Evolutionary conservation across 2,888 invertebrate species (phyloP).

Genomic region (Agrotis puta): DNA sequence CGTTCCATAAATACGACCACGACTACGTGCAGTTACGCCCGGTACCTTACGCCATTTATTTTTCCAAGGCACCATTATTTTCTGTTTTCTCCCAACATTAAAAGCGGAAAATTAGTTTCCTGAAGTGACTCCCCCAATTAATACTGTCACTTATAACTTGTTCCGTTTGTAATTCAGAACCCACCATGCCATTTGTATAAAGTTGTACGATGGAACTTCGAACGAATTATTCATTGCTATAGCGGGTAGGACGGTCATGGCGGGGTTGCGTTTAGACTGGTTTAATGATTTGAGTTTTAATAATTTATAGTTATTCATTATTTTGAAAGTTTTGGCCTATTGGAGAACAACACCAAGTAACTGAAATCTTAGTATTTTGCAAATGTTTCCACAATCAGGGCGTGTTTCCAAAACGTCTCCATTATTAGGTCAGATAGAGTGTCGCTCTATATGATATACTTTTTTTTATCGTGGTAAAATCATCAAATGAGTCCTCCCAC

Average conservation of each 20-base stretch:
- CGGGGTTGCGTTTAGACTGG: conserved; percentile 54
- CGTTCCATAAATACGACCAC: neutral
- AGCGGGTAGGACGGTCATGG: conserved; percentile 78
- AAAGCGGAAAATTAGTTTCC: conserved; percentile 44
- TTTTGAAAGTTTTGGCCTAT: neutral
- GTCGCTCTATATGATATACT: too few species aligned
- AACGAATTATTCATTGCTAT: conserved; percentile 86
- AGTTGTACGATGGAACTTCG: conserved; percentile 82
- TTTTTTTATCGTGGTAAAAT: too few species aligned
- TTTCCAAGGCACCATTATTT: conserved; percentile 9
- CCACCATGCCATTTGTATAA: conserved; percentile 84
- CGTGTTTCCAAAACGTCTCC: too few species aligned
- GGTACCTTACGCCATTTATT: conserved; percentile 4
- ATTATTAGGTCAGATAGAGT: too few species aligned
- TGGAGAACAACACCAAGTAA: too few species aligned
- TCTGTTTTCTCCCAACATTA: conserved; percentile 27
- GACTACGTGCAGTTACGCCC: neutral
- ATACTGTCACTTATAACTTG: conserved; percentile 68
- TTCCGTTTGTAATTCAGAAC: conserved; percentile 67
- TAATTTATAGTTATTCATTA: conserved; percentile 40
- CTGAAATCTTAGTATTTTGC: too few species aligned
- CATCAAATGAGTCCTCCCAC: too few species aligned
- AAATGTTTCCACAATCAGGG: too few species aligned
- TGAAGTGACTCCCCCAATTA: conserved; percentile 48
- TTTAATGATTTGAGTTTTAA: conserved; percentile 57